Conservation (phyloP, 2,113 vertebrate species). For the Nothobranchius kuhntae region DNA sequence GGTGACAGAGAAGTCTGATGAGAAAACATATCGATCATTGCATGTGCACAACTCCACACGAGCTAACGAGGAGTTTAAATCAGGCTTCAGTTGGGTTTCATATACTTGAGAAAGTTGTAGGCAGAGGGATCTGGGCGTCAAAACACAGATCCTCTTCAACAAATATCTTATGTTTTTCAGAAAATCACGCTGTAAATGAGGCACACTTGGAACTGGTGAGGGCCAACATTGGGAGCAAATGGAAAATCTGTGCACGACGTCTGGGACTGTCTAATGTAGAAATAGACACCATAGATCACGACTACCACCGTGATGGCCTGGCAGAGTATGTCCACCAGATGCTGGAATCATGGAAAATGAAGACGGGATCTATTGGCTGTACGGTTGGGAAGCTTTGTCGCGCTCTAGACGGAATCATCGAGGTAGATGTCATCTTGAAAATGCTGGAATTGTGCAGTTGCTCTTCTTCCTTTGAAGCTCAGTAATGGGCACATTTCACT, state of each 20-base stretch:
- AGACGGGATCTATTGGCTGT: constrained; percentile 84
- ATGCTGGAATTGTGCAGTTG: constrained; percentile 59
- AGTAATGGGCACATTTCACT: not conserved
- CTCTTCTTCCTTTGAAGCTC: not conserved
- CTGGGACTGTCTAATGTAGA: constrained; percentile 84
- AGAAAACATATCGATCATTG: no score
- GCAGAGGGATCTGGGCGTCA: not conserved
- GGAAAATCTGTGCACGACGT: constrained; percentile 88
- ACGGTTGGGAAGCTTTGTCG: constrained; percentile 86
- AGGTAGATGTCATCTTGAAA: constrained; percentile 77
- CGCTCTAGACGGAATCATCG: constrained; percentile 77
- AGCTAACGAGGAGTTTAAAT: no score
- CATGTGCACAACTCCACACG: no score
- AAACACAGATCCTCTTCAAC: not conserved
- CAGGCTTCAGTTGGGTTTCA: not conserved
- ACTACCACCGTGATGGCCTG: constrained; percentile 87
- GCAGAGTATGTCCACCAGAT: constrained; percentile 93
- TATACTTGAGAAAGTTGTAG: not conserved
- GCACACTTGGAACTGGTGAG: constrained; percentile 85
- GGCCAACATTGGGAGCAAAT: constrained; percentile 84
- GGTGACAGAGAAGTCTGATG: no score
- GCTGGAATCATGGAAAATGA: constrained; percentile 90
- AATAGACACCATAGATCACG: constrained; percentile 90
- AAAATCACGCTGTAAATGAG: constrained; percentile 70
- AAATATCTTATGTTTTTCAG: constrained; percentile 29